Evolutionary conservation across 2,797 vertebrate genomes (phyloP).

Genomic region (Mus caroli): DNA sequence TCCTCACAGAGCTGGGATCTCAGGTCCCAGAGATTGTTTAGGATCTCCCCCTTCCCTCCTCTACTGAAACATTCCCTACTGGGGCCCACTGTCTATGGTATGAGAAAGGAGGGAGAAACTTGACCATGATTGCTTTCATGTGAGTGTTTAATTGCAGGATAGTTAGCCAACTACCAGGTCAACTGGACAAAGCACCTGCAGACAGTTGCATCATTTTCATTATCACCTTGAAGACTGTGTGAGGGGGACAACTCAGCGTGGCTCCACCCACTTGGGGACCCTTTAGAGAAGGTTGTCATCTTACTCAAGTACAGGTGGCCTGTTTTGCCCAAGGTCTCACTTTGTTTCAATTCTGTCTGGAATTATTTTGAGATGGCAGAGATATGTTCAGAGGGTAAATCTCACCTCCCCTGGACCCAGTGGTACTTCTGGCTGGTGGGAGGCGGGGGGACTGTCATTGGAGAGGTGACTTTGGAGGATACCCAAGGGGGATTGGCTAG

Average conservation of each 20-base stretch:
- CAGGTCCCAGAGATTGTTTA: neutral
- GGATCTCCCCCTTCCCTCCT: slow-evolving; percentile 35
- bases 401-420: neutral
- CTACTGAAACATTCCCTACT: neutral
- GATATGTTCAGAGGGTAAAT: neutral
- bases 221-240: slow-evolving; percentile 65
- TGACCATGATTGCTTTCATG: slow-evolving; percentile 73
- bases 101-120: slow-evolving; percentile 74
- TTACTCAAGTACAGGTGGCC: slow-evolving; percentile 25
- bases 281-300: slow-evolving; percentile 59
- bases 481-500: too few relatives aligned
- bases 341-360: neutral
- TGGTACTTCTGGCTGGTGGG: neutral
- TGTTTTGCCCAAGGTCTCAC: neutral
- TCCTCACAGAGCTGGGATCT: neutral
- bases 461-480: neutral
- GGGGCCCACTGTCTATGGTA: slow-evolving; percentile 45
- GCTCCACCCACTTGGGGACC: neutral
- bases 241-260: neutral
- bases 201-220: slow-evolving; percentile 70
- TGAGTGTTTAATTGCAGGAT: slow-evolving; percentile 63
- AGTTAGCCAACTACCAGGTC: slow-evolving; percentile 62
- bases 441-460: neutral
- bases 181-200: slow-evolving; percentile 51
- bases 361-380: slow-evolving; percentile 40